Percentiles rank a stretch among this genome's conserved stretches.
Conservation (phyloP, 2,888 invertebrate species). For the Lasiommata megera region DNA sequence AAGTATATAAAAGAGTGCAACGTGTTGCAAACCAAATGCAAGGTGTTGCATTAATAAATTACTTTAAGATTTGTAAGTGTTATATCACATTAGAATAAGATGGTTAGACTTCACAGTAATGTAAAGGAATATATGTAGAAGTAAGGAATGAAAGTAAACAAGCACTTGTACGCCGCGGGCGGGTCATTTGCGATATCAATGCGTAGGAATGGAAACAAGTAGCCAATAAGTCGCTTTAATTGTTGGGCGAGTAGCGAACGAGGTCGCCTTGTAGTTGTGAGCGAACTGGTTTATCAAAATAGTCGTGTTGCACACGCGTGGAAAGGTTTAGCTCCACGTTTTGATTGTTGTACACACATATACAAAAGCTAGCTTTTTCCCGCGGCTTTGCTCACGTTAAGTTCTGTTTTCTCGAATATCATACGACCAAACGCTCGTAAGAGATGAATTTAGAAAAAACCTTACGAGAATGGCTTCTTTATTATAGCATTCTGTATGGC, state of each 20-base stretch:
- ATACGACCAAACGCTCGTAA: no score
- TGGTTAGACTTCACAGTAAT: no score
- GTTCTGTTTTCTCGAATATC: no score
- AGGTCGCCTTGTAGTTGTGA: slow-evolving; percentile 62
- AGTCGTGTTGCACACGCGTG: slow-evolving; percentile 48
- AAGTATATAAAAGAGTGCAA: no score
- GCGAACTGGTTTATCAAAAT: slow-evolving; percentile 72
- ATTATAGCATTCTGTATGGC: no score
- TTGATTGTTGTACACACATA: slow-evolving; percentile 17
- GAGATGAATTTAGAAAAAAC: no score
- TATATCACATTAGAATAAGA: no score
- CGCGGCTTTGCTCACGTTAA: no score
- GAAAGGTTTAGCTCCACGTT: slow-evolving; percentile 39
- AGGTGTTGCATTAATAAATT: background rate
- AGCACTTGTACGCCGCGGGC: slow-evolving; percentile 20
- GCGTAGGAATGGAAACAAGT: slow-evolving; percentile 66
- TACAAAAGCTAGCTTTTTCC: no score
- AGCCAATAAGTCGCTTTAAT: slow-evolving; percentile 72
- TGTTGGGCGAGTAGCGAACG: slow-evolving; percentile 65
- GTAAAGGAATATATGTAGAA: background rate
- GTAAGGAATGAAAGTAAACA: slow-evolving; percentile 17
- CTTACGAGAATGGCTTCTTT: no score
- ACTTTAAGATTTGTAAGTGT: background rate
- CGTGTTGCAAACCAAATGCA: background rate
- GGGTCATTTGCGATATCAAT: slow-evolving; percentile 53